Evolutionary conservation across 2,113 vertebrate genomes (phyloP), one percentile per base, ranked within the genome.

Genomic region (Sander vitreus): DNA sequence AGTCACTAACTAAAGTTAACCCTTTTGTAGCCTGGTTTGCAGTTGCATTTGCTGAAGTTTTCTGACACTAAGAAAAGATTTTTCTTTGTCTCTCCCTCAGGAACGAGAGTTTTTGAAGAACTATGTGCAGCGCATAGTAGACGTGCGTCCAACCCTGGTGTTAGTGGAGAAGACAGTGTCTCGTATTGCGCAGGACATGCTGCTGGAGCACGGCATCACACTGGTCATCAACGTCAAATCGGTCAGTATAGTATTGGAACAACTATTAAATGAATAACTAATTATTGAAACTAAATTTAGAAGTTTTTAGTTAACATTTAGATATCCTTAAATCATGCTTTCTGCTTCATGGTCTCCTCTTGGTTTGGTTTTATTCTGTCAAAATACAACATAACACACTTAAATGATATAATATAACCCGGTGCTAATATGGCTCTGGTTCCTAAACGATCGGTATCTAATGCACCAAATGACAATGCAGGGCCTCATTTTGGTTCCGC

Each of bases 101-200:
- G 98, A 99, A 88, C 96, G 96, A 71, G 98, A 99, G 89, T 99
- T 99, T 93, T 86, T 99, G 91, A 99, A 98, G 95, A 99, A 99
- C 92, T 99, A 99, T 0, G 98, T 99, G 8, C 98, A 98, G 88
- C 96, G 98, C 13, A 99, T 99, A 71, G 97, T 96, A 45, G 98
- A 99, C 75, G 97, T 99, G 53, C 97, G 97, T 19, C 98, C 98
- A 6, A 99, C 96, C 54, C 92, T 99, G 93, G 97, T 99, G 80
- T 90, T 99, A 51, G 98, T 99, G 88, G 98, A 99, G 94, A 99
- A 99, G 94, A 99, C 98, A 0, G 98, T 99, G 69, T 99, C 98
- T 21, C 97, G 98, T 43, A 99, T 99, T 21, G 98, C 98, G 43
- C 98, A 99, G 93, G 98, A 99, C 85, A 97, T 99, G 98, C 95